phyloP scores from a whole-genome alignment of 1,140 invertebrate genomes.

The Carposina sasakii region DNA sequence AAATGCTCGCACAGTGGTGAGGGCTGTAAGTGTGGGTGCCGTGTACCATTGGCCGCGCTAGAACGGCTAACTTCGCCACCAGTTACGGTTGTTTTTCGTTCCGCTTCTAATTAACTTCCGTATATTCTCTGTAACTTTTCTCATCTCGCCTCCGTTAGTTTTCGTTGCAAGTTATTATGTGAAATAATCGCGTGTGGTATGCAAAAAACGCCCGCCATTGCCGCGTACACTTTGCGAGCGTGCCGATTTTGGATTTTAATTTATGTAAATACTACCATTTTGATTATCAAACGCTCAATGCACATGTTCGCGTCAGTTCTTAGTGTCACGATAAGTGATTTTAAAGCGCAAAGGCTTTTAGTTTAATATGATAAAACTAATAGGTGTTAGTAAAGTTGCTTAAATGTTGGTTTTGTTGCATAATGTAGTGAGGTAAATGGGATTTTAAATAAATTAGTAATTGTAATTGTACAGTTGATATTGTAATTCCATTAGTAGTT shows the following conservation, averaged over 20 bases:
- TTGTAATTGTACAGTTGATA: too few relatives aligned
- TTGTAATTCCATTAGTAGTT: too few relatives aligned
- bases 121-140: slow-evolving; percentile 71
- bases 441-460: too few relatives aligned
- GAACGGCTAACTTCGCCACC: slow-evolving; percentile 70
- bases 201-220: too few relatives aligned
- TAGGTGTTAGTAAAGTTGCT: slow-evolving; percentile 52
- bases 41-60: slow-evolving; percentile 68
- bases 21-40: slow-evolving; percentile 58
- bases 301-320: slow-evolving; percentile 44
- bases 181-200: slow-evolving; percentile 57
- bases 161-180: slow-evolving; percentile 45
- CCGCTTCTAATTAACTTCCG: slow-evolving; percentile 70
- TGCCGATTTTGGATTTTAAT: slow-evolving; percentile 34
- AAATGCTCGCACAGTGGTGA: slow-evolving; percentile 58
- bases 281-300: slow-evolving; percentile 39
- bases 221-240: too few relatives aligned
- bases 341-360: slow-evolving; percentile 45
- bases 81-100: slow-evolving; percentile 72
- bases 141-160: slow-evolving; percentile 57
- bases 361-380: slow-evolving; percentile 44
- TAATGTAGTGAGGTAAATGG: slow-evolving; percentile 67
- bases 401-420: slow-evolving; percentile 69
- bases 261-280: slow-evolving; percentile 52
- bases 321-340: slow-evolving; percentile 60